Base-by-base conservation (phyloP, 2,888 invertebrate species). In the Netelia fuscicornis region DNA sequence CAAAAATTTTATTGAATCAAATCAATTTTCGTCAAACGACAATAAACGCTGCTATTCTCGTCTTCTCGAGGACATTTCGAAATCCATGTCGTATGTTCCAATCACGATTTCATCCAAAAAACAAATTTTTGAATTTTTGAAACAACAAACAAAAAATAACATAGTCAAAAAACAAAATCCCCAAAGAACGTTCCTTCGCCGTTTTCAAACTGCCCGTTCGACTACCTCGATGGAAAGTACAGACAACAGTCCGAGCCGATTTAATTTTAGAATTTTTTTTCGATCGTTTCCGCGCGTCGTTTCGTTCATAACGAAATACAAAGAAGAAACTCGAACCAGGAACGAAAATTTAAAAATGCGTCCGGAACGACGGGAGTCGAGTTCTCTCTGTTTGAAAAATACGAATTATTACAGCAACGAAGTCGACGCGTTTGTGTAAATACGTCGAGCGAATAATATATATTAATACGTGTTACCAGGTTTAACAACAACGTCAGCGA, bases 191-290 rank as follows among this genome's bases (percentile, higher is more conserved):
- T 20, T 58, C 17, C 56, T 17, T 67, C n/a, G 71, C 60, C 76
- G 65, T 80, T 80, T 84, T n/a, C 52, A 20, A 71, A 56, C 56
- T 48, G 17, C n/a, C 44, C 11, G 30, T 58, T 56, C 30, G 58
- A 25, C 71, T 64, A 30, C 42, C 23, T 17, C 20, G 68, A 42
- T 30, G 37, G 17, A 17, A 17, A 17, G 54, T 60, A 11, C 44
- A 37, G 25, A 44, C 44, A 54, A 30, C 65, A 17, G n/a, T 76
- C 48, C n/a, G 58, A 37, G 42, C 8, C 37, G 54, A 71, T 81
- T 72, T 84, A 84, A 77, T 76, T 84, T 81, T 84, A 84, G 84
- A 81, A 67, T 81, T 77, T 80, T 20, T 54, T 54, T 54, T 30
- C 30, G 30, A 30, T 30, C 30, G 3, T 30, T 30, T 30, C 17